Percentiles rank a stretch among this genome's conserved stretches.
phyloP scores from a whole-genome alignment of 2,888 invertebrate genomes.

The Drosophila suboccidentalis region DNA sequence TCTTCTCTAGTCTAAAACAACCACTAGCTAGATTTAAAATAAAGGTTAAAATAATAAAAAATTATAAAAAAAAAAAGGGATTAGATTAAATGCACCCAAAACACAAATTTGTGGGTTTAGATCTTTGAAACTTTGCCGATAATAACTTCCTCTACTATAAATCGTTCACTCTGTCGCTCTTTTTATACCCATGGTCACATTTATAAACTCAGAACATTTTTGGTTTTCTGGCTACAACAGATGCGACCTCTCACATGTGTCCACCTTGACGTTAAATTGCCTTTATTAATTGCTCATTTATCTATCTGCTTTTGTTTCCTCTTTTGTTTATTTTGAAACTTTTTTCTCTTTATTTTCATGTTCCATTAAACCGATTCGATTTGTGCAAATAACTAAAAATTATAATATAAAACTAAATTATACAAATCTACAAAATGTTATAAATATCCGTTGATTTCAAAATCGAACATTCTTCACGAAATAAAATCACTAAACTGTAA shows the following conservation, averaged over 20 bases:
- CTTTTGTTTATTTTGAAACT: slow-evolving; percentile 82
- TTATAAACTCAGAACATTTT: neutral
- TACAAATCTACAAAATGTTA: slow-evolving; percentile 45
- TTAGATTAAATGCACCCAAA: neutral
- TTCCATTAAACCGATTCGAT: slow-evolving; percentile 83
- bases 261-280: slow-evolving; percentile 25
- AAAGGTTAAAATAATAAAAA: neutral
- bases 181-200: neutral
- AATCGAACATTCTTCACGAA: slow-evolving; percentile 41
- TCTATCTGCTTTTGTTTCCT: slow-evolving; percentile 80
- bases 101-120: neutral
- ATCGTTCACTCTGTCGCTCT: neutral
- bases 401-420: slow-evolving; percentile 31
- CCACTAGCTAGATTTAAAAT: neutral
- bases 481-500: slow-evolving; percentile 65
- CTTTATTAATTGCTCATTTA: slow-evolving; percentile 69
- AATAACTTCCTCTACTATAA: neutral
- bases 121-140: neutral
- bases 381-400: slow-evolving; percentile 71
- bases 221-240: slow-evolving; percentile 30
- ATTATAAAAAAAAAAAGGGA: neutral
- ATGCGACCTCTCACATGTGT: slow-evolving; percentile 31
- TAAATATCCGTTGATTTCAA: slow-evolving; percentile 26
- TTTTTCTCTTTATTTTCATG: slow-evolving; percentile 84
- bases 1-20: neutral